Percentiles rank a stretch among this genome's conserved stretches.
Evolutionary conservation across 2,113 vertebrate species (phyloP).

Genomic region (Gasterosteus nipponicus): DNA sequence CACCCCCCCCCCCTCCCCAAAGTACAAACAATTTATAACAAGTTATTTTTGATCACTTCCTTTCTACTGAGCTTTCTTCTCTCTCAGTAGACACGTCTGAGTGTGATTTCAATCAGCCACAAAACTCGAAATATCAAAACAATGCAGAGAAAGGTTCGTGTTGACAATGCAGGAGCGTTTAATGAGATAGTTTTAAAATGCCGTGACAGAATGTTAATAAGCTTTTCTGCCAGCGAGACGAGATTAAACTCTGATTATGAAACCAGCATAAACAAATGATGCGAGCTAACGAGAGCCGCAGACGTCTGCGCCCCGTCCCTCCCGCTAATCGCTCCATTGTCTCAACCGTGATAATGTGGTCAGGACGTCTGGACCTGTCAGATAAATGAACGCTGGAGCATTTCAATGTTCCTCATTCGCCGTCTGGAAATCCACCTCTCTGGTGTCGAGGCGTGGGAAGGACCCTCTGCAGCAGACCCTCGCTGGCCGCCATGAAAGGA

Average conservation of each 20-base stretch:
- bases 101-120: background rate
- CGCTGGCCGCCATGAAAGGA: constrained; percentile 8
- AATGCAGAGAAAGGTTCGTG: background rate
- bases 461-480: constrained; percentile 20
- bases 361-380: background rate
- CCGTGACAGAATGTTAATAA: constrained; percentile 11
- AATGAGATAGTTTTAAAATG: constrained; percentile 6
- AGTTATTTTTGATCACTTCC: background rate
- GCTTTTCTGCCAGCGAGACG: constrained; percentile 1
- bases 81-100: background rate
- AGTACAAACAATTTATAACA: background rate
- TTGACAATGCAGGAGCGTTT: background rate
- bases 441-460: constrained; percentile 3
- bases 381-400: background rate
- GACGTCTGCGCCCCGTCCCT: background rate
- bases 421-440: constrained; percentile 6
- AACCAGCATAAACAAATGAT: constrained; percentile 12
- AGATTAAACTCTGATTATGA: constrained; percentile 9
- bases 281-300: background rate
- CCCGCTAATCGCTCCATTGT: background rate
- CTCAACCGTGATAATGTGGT: constrained; percentile 29
- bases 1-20: no score
- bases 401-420: constrained; percentile 5
- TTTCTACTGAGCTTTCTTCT: background rate
- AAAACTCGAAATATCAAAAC: background rate